Evolutionary conservation across 2,888 invertebrate genomes (phyloP).

Genomic region (Cryptocephalus moraei): DNA sequence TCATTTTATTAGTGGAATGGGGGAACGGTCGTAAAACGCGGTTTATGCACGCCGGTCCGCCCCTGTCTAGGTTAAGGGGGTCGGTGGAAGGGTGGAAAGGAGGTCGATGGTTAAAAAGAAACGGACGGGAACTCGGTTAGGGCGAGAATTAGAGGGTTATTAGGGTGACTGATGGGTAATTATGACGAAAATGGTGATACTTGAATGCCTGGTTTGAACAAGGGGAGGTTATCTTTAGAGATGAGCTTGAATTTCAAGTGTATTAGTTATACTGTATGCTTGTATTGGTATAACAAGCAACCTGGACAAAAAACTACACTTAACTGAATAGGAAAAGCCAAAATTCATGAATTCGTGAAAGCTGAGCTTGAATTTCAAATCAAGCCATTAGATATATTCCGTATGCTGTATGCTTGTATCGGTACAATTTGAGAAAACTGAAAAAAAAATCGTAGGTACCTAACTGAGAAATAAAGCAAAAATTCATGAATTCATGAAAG

Average conservation of each 20-base stretch:
- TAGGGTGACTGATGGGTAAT: too few species aligned
- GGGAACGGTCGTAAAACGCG: slow-evolving; percentile 25
- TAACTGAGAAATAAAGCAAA: too few species aligned
- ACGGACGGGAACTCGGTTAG: too few species aligned
- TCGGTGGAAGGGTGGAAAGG: neutral
- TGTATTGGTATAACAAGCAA: neutral
- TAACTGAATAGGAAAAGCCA: neutral
- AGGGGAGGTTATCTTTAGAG: neutral
- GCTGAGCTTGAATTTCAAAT: too few species aligned
- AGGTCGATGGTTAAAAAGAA: too few species aligned
- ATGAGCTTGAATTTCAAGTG: neutral
- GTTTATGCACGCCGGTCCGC: slow-evolving; percentile 14
- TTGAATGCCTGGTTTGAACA: too few species aligned
- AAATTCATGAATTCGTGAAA: neutral
- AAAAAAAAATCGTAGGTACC: neutral
- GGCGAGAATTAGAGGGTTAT: too few species aligned
- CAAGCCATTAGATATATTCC: neutral
- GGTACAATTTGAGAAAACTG: too few species aligned
- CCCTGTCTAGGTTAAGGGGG: too few species aligned
- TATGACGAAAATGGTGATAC: too few species aligned
- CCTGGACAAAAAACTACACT: neutral
- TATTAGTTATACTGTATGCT: too few species aligned
- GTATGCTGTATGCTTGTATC: neutral
- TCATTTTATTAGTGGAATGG: slow-evolving; percentile 24
- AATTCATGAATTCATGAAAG: too few species aligned